These are phyloP conservation scores for Eupsittula cactorum DNA, from an alignment of 2,113 vertebrate species.

Conservation along the genomic window DNA sequence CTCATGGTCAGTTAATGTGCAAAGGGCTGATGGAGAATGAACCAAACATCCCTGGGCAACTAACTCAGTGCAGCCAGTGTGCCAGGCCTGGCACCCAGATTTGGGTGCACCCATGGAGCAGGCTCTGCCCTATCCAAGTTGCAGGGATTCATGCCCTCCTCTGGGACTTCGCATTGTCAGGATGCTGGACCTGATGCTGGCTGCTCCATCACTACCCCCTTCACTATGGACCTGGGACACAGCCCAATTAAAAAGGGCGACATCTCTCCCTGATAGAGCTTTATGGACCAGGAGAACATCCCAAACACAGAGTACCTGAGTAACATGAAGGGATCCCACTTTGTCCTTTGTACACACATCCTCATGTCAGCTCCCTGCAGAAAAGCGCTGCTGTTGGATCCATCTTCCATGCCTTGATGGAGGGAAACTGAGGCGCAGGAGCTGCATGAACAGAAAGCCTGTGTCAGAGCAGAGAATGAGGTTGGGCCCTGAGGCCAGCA, in stretches of 20 bases:
- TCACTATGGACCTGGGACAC: rapidly evolving
- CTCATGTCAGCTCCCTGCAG: neutral
- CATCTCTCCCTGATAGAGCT: neutral
- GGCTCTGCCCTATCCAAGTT: neutral
- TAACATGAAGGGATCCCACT: rapidly evolving
- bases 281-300: neutral
- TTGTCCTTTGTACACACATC: rapidly evolving
- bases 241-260: neutral
- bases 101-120: rapidly evolving
- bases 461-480: neutral
- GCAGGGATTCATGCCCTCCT: neutral
- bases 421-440: neutral
- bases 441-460: neutral
- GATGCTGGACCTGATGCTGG: neutral
- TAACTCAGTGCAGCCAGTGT: neutral
- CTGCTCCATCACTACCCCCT: neutral
- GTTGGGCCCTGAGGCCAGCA: neutral
- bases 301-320: neutral
- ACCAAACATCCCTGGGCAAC: neutral
- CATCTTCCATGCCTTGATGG: neutral
- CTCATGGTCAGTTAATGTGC: neutral
- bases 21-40: neutral
- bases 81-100: rapidly evolving
- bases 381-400: neutral
- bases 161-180: neutral